A percentile compares a stretch with the other conserved stretches of the same genome.
These are phyloP conservation scores for Heliocidaris tuberculata DNA, from an alignment of 35 echinoderm and acorn worm genomes.

Conservation along the genomic window DNA sequence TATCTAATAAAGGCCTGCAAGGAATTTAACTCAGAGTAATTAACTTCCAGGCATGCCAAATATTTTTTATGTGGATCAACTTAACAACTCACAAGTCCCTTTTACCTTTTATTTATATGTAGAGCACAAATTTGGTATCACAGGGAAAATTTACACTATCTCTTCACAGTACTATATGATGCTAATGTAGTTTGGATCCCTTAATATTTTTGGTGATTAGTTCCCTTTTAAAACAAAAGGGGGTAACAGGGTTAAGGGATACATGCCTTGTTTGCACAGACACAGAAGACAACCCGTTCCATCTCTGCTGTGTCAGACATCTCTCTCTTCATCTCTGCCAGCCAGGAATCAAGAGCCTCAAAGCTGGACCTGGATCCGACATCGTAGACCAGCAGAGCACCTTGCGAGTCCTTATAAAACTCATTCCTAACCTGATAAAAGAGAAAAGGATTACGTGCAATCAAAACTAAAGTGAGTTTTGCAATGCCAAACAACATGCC, in stretches of 20 bases:
- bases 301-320: conserved; percentile 79
- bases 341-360: conserved; percentile 88
- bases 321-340: conserved; percentile 92
- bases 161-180: no score
- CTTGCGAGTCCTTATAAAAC: conserved; percentile 96
- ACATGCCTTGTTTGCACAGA: conserved; percentile 97
- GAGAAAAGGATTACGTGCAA: background rate
- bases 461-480: background rate
- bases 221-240: background rate
- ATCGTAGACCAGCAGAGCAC: conserved; percentile 88
- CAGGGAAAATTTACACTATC: no score
- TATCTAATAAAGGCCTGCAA: no score
- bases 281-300: conserved; percentile 96
- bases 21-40: no score
- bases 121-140: no score
- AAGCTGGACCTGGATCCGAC: conserved; percentile 81
- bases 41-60: no score
- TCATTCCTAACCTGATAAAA: conserved; percentile 83
- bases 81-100: no score
- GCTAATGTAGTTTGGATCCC: no score
- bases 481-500: background rate
- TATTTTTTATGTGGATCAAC: no score
- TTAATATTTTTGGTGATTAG: no score
- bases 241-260: background rate
- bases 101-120: no score